Conservation (phyloP, 2,113 vertebrate species). For the Peromyscus polionotus region DNA sequence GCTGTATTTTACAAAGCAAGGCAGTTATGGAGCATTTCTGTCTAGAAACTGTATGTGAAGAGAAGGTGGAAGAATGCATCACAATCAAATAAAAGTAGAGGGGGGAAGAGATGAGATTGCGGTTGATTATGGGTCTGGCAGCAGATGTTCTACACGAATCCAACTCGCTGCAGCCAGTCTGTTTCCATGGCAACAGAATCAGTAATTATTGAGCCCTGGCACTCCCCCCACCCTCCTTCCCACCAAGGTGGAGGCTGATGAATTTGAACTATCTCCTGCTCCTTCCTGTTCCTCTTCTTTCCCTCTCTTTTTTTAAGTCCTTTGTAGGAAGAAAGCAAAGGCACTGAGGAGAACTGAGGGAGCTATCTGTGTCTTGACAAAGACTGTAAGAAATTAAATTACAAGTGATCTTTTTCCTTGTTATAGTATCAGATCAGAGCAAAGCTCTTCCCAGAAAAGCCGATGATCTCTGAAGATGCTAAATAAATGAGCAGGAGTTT, state of each 20-base stretch:
- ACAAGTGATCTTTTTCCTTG: slow-evolving; percentile 43
- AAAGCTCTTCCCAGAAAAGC: slow-evolving; percentile 82
- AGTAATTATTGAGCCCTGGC: slow-evolving; percentile 92
- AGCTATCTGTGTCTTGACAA: not conserved
- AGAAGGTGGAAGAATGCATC: slow-evolving; percentile 79
- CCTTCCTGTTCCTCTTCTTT: not conserved
- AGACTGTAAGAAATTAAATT: not conserved
- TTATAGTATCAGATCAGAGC: slow-evolving; percentile 77
- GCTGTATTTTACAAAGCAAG: not conserved
- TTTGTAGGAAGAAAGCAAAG: slow-evolving; percentile 31
- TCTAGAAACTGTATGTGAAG: slow-evolving; percentile 37
- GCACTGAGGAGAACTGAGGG: not conserved
- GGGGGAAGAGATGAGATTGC: slow-evolving; percentile 84
- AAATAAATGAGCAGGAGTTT: slow-evolving; percentile 91
- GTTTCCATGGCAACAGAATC: slow-evolving; percentile 98
- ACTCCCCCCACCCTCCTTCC: slow-evolving; percentile 82
- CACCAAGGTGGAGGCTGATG: slow-evolving; percentile 89
- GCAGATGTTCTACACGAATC: slow-evolving; percentile 94
- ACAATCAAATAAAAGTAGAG: slow-evolving; percentile 80
- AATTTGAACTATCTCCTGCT: slow-evolving; percentile 80
- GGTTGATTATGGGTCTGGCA: slow-evolving; percentile 90
- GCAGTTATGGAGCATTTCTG: not conserved
- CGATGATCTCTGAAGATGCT: slow-evolving; percentile 86
- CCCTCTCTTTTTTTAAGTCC: not conserved
- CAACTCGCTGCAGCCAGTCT: slow-evolving; percentile 94